Percentiles rank a stretch among this genome's conserved stretches.
Evolutionary conservation across 2,113 vertebrate genomes (phyloP).

Genomic region (Nipponia nippon): DNA sequence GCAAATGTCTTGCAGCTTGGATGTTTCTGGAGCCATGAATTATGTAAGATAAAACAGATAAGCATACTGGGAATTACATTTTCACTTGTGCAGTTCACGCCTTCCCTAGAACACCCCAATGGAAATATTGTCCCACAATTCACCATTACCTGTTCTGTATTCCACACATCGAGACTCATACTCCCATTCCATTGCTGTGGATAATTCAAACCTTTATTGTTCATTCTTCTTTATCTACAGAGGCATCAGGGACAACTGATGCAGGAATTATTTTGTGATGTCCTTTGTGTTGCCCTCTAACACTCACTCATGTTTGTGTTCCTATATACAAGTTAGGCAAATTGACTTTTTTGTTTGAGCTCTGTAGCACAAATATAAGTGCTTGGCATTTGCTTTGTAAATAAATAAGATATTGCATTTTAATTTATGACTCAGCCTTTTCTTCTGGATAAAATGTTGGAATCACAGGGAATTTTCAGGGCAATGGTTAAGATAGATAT

Average conservation of each 20-base stretch:
- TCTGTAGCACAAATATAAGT: neutral
- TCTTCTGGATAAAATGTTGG: neutral
- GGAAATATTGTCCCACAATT: neutral
- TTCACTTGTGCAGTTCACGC: neutral
- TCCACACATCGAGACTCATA: neutral
- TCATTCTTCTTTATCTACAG: neutral
- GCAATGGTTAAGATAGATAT: neutral
- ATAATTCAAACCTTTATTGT: neutral
- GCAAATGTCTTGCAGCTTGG: neutral
- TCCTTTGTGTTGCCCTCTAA: neutral
- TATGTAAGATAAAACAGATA: neutral
- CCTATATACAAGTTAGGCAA: neutral
- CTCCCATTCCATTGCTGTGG: neutral
- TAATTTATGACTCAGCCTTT: neutral
- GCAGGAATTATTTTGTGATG: neutral
- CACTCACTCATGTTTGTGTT: neutral
- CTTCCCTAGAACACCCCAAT: neutral
- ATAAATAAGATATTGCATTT: neutral
- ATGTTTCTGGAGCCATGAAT: neutral
- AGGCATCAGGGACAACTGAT: neutral
- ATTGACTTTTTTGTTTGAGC: neutral
- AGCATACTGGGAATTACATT: neutral
- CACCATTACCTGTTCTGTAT: neutral
- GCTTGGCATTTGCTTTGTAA: neutral
- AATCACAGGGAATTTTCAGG: neutral